Conservation (phyloP, 2,797 vertebrate genomes). For the Pempheris klunzingeri region DNA sequence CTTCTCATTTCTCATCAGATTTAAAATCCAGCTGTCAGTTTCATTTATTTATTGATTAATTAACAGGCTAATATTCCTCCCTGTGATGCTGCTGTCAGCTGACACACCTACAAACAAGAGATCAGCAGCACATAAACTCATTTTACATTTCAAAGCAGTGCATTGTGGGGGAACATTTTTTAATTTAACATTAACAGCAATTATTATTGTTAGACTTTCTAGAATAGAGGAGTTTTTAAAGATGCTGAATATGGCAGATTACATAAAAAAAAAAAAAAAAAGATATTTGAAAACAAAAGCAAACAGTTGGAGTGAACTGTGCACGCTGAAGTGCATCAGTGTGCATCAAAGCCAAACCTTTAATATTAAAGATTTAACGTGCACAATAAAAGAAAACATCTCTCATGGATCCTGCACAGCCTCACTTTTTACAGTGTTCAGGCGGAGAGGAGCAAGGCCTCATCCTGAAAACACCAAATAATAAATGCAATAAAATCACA, state of each 20-base stretch:
- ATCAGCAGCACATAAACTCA: background rate
- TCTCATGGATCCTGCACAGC: too few species aligned
- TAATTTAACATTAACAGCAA: too few species aligned
- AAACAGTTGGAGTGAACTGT: background rate
- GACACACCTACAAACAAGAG: background rate
- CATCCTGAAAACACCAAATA: rapidly evolving
- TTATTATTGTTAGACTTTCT: background rate
- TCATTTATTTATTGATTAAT: background rate
- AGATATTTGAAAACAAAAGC: background rate
- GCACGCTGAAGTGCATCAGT: too few species aligned
- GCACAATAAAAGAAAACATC: background rate
- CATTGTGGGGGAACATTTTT: too few species aligned
- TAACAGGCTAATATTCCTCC: background rate
- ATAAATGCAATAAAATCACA: rapidly evolving
- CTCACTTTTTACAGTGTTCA: background rate
- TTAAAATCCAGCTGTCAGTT: background rate
- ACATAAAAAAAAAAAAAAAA: background rate
- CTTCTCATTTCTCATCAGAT: too few species aligned
- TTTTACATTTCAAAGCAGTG: conserved; percentile 4
- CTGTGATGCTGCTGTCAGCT: background rate
- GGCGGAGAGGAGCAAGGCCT: background rate
- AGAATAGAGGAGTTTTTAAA: background rate
- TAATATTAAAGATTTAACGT: background rate
- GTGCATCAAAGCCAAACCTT: background rate
- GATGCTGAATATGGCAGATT: background rate